A percentile compares a stretch with the other conserved stretches of the same genome.
Conservation (phyloP, 37 sponge, comb jelly and placozoan species). For the Chondrosia reniformis region DNA sequence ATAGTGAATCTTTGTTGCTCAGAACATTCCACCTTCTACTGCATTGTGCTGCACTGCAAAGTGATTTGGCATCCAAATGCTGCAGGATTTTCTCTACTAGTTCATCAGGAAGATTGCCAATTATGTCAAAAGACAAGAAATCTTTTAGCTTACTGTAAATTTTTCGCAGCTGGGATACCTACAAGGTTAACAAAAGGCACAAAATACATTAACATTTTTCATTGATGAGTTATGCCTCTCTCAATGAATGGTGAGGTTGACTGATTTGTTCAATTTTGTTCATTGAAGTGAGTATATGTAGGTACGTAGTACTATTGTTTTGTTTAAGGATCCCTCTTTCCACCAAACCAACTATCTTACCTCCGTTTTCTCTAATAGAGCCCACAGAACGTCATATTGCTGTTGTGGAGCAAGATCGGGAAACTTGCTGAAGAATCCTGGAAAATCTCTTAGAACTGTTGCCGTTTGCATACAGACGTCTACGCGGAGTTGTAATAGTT, state of each 20-base stretch:
- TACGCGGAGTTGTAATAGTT: too few species aligned
- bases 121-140: conserved; percentile 59
- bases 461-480: conserved; percentile 1
- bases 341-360: not conserved
- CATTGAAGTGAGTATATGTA: too few species aligned
- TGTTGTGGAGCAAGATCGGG: not conserved
- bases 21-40: conserved; percentile 52
- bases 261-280: too few species aligned
- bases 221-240: not conserved
- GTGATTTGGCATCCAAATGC: conserved; percentile 54
- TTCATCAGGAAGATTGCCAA: conserved; percentile 50
- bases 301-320: too few species aligned
- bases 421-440: not conserved
- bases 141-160: conserved; percentile 17
- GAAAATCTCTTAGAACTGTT: not conserved
- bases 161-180: conserved; percentile 35
- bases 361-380: conserved; percentile 11
- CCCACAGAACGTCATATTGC: conserved; percentile 13
- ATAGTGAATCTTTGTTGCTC: conserved; percentile 55
- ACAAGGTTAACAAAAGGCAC: too few species aligned
- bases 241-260: not conserved
- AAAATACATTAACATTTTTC: too few species aligned
- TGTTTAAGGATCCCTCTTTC: too few species aligned
- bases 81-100: conserved; percentile 41
- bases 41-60: conserved; percentile 57